These are phyloP conservation scores for Nysson spinosus DNA, from an alignment of 2,888 invertebrate genomes.

Conservation along the genomic window DNA sequence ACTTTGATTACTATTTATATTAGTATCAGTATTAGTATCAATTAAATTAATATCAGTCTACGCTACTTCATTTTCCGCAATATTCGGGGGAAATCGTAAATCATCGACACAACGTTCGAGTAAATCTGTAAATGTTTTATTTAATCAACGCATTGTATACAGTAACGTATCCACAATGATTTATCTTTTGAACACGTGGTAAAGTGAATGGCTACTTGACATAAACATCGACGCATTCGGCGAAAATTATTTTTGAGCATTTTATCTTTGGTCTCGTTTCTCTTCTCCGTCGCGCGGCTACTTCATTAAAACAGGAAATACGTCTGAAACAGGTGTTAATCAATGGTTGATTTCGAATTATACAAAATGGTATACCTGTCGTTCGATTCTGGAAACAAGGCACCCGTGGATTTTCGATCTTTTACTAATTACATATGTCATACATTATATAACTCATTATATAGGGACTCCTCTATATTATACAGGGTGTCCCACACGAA, in stretches of 20 bases:
- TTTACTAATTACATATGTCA: no score
- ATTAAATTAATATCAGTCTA: no score
- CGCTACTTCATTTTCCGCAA: no score
- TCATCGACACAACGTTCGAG: not conserved
- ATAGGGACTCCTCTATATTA: no score
- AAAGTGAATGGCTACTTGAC: slow-evolving; percentile 36
- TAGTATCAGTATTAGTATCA: no score
- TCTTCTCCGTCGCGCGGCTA: not conserved
- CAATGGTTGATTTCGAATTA: not conserved
- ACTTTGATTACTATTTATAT: no score
- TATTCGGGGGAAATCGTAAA: not conserved
- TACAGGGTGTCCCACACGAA: no score
- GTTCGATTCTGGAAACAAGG: no score
- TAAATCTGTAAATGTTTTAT: slow-evolving; percentile 26
- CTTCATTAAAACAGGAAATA: slow-evolving; percentile 66
- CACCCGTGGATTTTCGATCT: no score
- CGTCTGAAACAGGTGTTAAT: slow-evolving; percentile 56
- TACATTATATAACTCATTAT: no score
- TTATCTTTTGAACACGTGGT: slow-evolving; percentile 12
- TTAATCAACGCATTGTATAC: slow-evolving; percentile 36
- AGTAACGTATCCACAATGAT: slow-evolving; percentile 19
- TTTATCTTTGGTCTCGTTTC: slow-evolving; percentile 35
- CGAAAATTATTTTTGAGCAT: slow-evolving; percentile 40
- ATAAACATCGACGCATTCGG: slow-evolving; percentile 30
- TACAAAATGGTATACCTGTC: no score